These are phyloP conservation scores for Sphecodes monilicornis DNA, from an alignment of 2,888 invertebrate species.

Conservation along the genomic window DNA sequence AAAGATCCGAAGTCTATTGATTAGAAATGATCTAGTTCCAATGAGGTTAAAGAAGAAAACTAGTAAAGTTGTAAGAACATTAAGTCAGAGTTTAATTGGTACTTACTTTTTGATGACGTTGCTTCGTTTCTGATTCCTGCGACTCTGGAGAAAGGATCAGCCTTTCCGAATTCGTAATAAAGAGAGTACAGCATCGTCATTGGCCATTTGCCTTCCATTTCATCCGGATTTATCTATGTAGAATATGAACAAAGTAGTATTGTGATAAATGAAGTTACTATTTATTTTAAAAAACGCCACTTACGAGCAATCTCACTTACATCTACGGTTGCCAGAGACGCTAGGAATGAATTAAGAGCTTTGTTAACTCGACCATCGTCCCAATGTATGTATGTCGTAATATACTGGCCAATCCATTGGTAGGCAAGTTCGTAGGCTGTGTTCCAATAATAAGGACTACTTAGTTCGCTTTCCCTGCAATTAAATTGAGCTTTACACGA, in stretches of 20 bases:
- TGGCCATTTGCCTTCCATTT: slow-evolving; percentile 92
- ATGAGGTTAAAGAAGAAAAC: not conserved
- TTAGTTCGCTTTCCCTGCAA: slow-evolving; percentile 90
- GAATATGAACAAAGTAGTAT: not conserved
- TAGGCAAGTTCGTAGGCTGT: slow-evolving; percentile 91
- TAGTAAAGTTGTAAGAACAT: not conserved
- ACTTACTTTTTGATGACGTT: slow-evolving; percentile 88
- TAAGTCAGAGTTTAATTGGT: not conserved
- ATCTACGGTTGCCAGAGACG: slow-evolving; percentile 90
- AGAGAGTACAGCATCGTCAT: slow-evolving; percentile 91
- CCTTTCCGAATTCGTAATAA: slow-evolving; percentile 92
- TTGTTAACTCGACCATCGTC: slow-evolving; percentile 91
- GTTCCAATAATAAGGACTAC: slow-evolving; percentile 88
- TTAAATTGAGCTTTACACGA: slow-evolving; percentile 17
- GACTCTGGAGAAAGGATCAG: slow-evolving; percentile 91
- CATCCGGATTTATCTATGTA: slow-evolving; percentile 88
- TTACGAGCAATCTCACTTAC: slow-evolving; percentile 82
- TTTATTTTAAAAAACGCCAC: not conserved
- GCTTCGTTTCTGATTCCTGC: slow-evolving; percentile 91
- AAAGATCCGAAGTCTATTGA: no score
- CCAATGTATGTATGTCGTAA: slow-evolving; percentile 91
- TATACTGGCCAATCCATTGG: slow-evolving; percentile 92
- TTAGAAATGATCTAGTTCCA: not conserved
- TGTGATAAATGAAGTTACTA: not conserved
- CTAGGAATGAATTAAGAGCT: slow-evolving; percentile 91